Conservation (phyloP, 2,888 invertebrate species). For the Philonicus albiceps region DNA sequence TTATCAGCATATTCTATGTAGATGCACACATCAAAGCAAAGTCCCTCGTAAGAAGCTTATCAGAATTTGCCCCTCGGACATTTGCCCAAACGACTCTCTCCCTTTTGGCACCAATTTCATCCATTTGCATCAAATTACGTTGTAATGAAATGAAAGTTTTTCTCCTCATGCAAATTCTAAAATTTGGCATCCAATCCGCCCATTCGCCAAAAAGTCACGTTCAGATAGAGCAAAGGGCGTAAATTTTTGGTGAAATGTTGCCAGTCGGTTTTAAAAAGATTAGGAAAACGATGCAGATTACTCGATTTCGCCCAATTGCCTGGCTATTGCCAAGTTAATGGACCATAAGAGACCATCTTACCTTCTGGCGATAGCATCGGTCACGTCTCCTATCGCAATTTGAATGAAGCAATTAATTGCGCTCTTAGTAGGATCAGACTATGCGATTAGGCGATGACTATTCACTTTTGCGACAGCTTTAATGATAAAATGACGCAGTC, state of each 20-base stretch:
- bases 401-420: slow-evolving; percentile 31
- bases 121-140: background rate
- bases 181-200: background rate
- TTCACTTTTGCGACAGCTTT: slow-evolving; percentile 33
- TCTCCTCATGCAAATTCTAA: background rate
- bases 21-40: background rate
- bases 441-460: slow-evolving; percentile 21
- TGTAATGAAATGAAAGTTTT: background rate
- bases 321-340: background rate
- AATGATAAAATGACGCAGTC: slow-evolving; percentile 14
- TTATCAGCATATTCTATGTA: slow-evolving; percentile 13
- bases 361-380: background rate
- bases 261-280: background rate
- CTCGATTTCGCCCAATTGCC: background rate
- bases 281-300: background rate
- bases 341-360: background rate
- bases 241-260: background rate
- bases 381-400: slow-evolving; percentile 18
- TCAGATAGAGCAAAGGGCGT: background rate
- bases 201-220: background rate
- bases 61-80: background rate
- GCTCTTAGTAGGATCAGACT: background rate
- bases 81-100: background rate
- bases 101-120: background rate
- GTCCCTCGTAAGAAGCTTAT: background rate